Percentiles rank a stretch among this genome's conserved stretches.
These are phyloP conservation scores for Drosophila lini DNA, from an alignment of 1,140 invertebrate species.

Conservation along the genomic window DNA sequence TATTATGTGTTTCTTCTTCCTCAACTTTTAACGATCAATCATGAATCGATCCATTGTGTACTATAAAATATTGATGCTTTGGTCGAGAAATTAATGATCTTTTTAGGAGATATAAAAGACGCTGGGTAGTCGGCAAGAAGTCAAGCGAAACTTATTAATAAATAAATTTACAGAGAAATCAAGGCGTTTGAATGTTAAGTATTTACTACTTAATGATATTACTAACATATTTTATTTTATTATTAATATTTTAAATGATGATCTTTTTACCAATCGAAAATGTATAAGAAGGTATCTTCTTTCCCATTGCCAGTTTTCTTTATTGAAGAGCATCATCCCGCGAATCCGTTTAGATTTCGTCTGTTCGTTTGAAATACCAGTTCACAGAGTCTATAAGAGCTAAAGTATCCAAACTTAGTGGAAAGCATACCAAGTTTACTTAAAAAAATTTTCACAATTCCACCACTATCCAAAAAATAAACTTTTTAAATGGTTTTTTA, in stretches of 20 bases:
- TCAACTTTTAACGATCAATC: conserved; percentile 40
- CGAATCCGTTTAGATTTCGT: too few species aligned
- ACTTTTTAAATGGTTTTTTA: neutral
- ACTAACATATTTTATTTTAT: neutral
- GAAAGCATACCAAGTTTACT: too few species aligned
- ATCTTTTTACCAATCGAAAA: too few species aligned
- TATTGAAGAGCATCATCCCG: too few species aligned
- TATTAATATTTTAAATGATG: too few species aligned
- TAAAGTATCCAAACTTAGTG: too few species aligned
- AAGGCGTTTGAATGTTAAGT: neutral
- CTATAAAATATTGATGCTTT: conserved; percentile 4
- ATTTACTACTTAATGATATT: neutral
- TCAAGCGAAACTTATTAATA: neutral
- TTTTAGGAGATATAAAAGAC: neutral
- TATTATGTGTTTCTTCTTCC: conserved; percentile 5
- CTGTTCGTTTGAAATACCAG: too few species aligned
- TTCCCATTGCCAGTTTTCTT: too few species aligned
- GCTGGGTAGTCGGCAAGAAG: neutral
- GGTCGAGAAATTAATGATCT: conserved; percentile 44
- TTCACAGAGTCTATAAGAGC: too few species aligned
- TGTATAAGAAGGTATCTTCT: too few species aligned
- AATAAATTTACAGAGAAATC: neutral
- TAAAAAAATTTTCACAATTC: too few species aligned
- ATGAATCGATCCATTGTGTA: conserved; percentile 23
- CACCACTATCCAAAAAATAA: neutral